A percentile compares a stretch with the other conserved stretches of the same genome.
Conservation (phyloP, 2,797 vertebrate species). For the Otolemur crassicaudatus region DNA sequence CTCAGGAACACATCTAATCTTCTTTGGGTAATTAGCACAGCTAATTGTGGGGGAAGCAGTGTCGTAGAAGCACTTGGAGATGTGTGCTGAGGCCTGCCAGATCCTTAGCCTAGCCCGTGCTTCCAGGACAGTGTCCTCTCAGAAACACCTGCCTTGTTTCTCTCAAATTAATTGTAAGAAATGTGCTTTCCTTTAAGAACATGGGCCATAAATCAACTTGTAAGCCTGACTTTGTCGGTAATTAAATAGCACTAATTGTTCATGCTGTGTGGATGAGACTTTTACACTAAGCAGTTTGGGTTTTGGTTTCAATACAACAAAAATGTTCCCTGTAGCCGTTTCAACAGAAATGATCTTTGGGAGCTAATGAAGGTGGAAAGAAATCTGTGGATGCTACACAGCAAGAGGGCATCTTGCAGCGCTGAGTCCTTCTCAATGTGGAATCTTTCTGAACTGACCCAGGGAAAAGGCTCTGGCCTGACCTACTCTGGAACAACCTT, state of each 20-base stretch:
- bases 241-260: conserved; percentile 72
- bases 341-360: accelerated
- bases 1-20: conserved; percentile 36
- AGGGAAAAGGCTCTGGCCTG: neutral
- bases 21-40: conserved; percentile 63
- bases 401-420: accelerated
- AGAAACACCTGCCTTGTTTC: neutral
- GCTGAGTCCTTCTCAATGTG: too few relatives aligned
- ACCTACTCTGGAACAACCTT: accelerated
- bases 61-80: neutral
- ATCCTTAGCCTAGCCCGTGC: neutral
- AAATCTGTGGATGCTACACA: neutral
- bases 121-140: neutral
- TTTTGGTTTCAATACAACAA: neutral
- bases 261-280: neutral
- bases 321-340: neutral
- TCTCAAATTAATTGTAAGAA: conserved; percentile 38
- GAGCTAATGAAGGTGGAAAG: neutral
- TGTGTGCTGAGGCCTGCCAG: neutral
- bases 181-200: conserved; percentile 15
- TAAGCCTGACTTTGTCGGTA: conserved; percentile 51
- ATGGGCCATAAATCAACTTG: conserved; percentile 38
- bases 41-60: conserved; percentile 34
- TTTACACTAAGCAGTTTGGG: neutral
- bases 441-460: accelerated